Evolutionary conservation across 2,113 vertebrate genomes (phyloP), one percentile per base, ranked within the genome.

Genomic region (Tyrannus savana): DNA sequence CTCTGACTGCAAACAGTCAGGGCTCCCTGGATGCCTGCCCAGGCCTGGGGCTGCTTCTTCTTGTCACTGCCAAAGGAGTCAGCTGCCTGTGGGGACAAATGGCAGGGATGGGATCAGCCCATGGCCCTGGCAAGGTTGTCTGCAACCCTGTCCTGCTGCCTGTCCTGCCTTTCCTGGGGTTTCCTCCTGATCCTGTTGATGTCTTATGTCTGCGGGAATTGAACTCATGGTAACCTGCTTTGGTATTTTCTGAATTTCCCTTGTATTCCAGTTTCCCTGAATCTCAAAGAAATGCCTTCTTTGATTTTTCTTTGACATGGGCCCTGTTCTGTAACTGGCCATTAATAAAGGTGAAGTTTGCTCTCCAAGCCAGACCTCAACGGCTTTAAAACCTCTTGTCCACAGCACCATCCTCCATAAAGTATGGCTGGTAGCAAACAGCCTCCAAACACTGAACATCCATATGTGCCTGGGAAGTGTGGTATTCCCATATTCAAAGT

Each of bases 241-340:
- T 23, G 33, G 9, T 56, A 14, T 89, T 66, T 74, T 66, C 19
- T 18, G 0, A 50, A 27, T 73, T 64, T 77, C 18, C 14, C 9
- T 10, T 0, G 4, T 39, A 22, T 31, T 73, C 33, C 7, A 0
- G 12, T 50, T 67, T 12, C 19, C 16, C 3, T 66, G 18, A 66
- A 71, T 49, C 74, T 66, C 31, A 41, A 44, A 80, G 4, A 69
- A 76, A 62, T 35, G 12, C 3, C 3, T 47, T 21, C 23, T 85
- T 58, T 62, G 28, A n/a, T 78, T 30, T 31, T 60, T 6, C 13
- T 46, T 8, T 83, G 17, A 50, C 14, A 14, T 9, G 14, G 37
- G 8, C 9, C 6, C 19, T 3, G 0, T 12, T 47, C 23, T 47
- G 9, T 68, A 59, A 86, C 15, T 1, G 1, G 7, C 14, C 21